Base-by-base conservation (phyloP, 2,888 invertebrate species). In the Gandaritis pyraliata region DNA sequence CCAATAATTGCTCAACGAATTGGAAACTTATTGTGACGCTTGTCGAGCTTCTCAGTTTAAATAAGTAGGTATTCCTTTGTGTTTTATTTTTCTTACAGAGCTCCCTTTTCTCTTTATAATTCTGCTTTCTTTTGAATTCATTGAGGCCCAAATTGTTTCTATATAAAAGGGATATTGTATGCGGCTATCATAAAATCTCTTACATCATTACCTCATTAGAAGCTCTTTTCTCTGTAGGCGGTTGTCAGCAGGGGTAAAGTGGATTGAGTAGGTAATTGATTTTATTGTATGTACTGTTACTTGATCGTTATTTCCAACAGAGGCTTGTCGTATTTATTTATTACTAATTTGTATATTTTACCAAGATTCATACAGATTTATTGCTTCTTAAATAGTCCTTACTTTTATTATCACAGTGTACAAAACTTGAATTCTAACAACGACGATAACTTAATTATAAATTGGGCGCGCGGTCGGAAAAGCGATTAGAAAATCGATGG, bases 401-500 rank as follows among this genome's bases (percentile, higher is more conserved):
- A 3, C 12, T 29, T 41, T 12, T 7, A 39, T 46, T 38, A 51
- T 30, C 33, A 54, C 45, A 18, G 23, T 30, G 41, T 3, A 53
- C 52, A 16, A 39, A 48, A 15, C 39, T 39, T 55, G 55, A 57
- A 57, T 47, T 62, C 51, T 23, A 13, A 10, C 18, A 18, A 10
- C 46, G 36, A 16, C 49, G n/a, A 12, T 45, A 53, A 53, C 45
- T 36, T 53, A 66, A 59, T 68, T 47, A 56, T 54, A 53, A 62
- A 60, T 58, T 55, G 52, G 51, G 43, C 45, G 55, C 39, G 16
- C 52, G 51, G 46, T 45, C 23, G 49, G 54, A 36, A 29, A 52
- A 41, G 50, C 54, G 45, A 62, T 61, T 65, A 61, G 52, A 58
- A 61, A 59, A 68, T 68, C 68, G 63, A 68, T 65, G 55, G 23